Evolutionary conservation across 2,113 vertebrate genomes (phyloP), one percentile per base, ranked within the genome.

Genomic region (Poeciliopsis prolifica): DNA sequence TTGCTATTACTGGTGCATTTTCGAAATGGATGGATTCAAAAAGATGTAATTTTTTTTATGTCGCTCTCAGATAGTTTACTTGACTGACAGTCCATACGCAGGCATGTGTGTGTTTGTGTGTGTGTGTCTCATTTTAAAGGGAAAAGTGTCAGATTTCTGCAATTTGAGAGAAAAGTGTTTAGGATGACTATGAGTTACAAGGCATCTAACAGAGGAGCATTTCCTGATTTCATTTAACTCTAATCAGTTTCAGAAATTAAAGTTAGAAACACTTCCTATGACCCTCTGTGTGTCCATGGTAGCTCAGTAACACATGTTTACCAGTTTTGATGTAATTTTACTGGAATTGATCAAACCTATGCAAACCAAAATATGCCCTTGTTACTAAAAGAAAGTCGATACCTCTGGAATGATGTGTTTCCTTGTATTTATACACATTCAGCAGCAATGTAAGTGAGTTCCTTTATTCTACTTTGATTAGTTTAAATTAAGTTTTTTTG

Each of bases 1-100:
- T 94, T 94, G 93, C 93, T 93, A 94, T 95, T 95, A 95, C 92
- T 89, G 93, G 82, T 90, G 87, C 90, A 92, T 94, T 93, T 94
- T 77, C 79, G 86, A 92, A 89, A 92, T 75, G 88, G 93, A 92
- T 90, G 81, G 86, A 83, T 42, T 92, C 28, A 61, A 82, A 78
- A 77, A 93, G 87, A 92, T 87, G 73, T 91, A 77, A 90, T 92
- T 92, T 79, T n/a, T 93, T 88, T 65, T 3, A 87, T 91, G 92
- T 94, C 91, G 68, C 88, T 93, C 90, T 91, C 87, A 87, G 87
- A 84, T 89, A 88, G 78, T 88, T 90, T 78, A 70, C 77, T 92
- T 92, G 79, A 81, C 86, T 83, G 77, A 70, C 72, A 67, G 80
- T 78, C 40, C 68, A 22, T 63, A 1, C 42, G 17, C 70, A 62